phyloP scores from a whole-genome alignment of 2,888 invertebrate species.

The Fragum sueziense region DNA sequence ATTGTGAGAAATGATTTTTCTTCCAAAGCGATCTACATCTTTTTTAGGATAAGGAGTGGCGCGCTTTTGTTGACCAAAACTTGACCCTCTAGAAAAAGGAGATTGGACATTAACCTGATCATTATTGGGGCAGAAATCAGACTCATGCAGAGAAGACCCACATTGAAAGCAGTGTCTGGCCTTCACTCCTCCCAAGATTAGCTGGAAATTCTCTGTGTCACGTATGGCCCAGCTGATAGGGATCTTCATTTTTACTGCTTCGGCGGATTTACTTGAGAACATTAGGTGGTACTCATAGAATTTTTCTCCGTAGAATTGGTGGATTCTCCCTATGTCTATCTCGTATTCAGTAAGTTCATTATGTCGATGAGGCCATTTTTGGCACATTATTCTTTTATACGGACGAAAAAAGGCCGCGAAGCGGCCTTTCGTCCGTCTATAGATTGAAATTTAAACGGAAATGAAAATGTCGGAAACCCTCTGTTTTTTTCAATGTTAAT shows the following conservation, averaged over 20 bases:
- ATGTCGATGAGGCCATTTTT: too few species aligned
- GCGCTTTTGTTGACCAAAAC: not conserved
- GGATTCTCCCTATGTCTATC: not conserved
- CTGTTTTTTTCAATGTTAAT: too few species aligned
- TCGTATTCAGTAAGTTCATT: too few species aligned
- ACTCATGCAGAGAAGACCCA: not conserved
- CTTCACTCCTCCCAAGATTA: not conserved
- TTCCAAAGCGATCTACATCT: not conserved
- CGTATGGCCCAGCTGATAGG: not conserved
- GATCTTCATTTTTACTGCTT: not conserved
- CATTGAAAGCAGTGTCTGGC: not conserved
- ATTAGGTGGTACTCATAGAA: constrained; percentile 21
- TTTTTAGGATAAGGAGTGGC: not conserved
- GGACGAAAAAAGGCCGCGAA: too few species aligned
- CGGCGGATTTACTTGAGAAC: constrained; percentile 9
- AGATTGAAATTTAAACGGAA: too few species aligned
- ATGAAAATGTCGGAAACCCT: too few species aligned
- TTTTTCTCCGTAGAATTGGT: not conserved
- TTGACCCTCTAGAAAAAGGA: not conserved
- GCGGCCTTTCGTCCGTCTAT: too few species aligned
- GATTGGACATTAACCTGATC: too few species aligned
- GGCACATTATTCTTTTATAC: not conserved
- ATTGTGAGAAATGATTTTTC: too few species aligned
- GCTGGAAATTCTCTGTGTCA: not conserved
- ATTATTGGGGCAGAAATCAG: not conserved